Conservation (phyloP, 2,797 vertebrate genomes). For the Syngnathus acus region DNA sequence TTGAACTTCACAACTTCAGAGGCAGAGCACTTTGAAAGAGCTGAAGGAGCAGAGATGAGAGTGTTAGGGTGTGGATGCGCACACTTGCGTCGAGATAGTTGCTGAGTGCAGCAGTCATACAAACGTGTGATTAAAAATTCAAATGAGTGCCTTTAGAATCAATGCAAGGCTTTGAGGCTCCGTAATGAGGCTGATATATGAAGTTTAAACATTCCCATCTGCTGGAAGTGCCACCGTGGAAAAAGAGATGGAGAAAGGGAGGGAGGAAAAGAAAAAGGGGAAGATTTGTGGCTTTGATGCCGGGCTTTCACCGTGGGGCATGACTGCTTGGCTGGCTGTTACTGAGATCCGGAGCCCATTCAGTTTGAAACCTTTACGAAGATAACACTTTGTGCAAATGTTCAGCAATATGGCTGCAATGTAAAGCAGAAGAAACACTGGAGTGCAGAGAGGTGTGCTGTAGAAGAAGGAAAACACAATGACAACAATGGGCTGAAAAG, state of each 20-base stretch:
- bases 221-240: constrained; percentile 83
- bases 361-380: constrained; percentile 44
- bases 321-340: constrained; percentile 40
- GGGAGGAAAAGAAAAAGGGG: constrained; percentile 40
- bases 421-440: constrained; percentile 45
- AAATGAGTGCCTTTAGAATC: constrained; percentile 91
- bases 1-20: constrained; percentile 58
- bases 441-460: constrained; percentile 9
- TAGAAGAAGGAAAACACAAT: constrained; percentile 5
- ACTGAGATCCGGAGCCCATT: constrained; percentile 45
- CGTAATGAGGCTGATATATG: constrained; percentile 88
- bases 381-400: constrained; percentile 62
- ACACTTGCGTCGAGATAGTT: constrained; percentile 41
- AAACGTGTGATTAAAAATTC: constrained; percentile 92
- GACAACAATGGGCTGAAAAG: constrained; percentile 9
- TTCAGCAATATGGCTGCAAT: constrained; percentile 66
- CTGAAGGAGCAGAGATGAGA: constrained; percentile 55
- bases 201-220: constrained; percentile 80
- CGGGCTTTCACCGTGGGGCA: constrained; percentile 81
- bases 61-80: constrained; percentile 24
- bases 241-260: constrained; percentile 50
- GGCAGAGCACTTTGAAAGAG: constrained; percentile 53
- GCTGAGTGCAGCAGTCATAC: constrained; percentile 79
- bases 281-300: constrained; percentile 85
- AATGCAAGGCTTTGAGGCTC: constrained; percentile 83